A percentile compares a stretch with the other conserved stretches of the same genome.
These are phyloP conservation scores for Apoderus coryli DNA, from an alignment of 2,888 invertebrate genomes.

Conservation along the genomic window DNA sequence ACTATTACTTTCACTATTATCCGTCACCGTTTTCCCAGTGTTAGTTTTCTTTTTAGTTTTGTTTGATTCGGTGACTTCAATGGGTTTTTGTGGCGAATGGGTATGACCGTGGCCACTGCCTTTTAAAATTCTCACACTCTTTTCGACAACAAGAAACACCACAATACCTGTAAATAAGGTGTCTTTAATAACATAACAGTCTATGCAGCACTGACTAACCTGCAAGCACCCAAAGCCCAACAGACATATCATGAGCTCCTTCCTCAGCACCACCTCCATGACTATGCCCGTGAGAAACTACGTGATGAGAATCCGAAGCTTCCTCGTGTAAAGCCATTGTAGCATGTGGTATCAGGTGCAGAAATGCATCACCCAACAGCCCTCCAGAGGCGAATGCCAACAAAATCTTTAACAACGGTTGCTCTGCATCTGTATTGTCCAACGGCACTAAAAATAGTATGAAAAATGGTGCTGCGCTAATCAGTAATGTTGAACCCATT, in stretches of 20 bases:
- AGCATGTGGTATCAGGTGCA: slow-evolving; percentile 97
- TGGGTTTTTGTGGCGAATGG: slow-evolving; percentile 33
- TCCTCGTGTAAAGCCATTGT: slow-evolving; percentile 40
- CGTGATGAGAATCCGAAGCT: slow-evolving; percentile 13
- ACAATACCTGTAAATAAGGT: background rate
- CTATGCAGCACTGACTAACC: slow-evolving; percentile 29
- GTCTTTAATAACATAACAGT: background rate
- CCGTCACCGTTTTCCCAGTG: slow-evolving; percentile 10
- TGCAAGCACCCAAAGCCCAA: slow-evolving; percentile 81
- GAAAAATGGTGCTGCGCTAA: slow-evolving; percentile 89
- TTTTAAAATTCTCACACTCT: slow-evolving; percentile 75
- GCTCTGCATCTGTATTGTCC: slow-evolving; percentile 69
- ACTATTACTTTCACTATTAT: slow-evolving; percentile 31
- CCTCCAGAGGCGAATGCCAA: slow-evolving; percentile 92
- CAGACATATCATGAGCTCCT: slow-evolving; percentile 68
- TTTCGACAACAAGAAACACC: slow-evolving; percentile 58
- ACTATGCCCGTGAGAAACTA: slow-evolving; percentile 37
- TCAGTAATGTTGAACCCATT: slow-evolving; percentile 78
- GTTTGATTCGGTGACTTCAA: slow-evolving; percentile 10
- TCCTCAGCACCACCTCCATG: slow-evolving; percentile 35
- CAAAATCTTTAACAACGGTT: slow-evolving; percentile 77
- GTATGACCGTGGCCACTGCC: slow-evolving; percentile 64
- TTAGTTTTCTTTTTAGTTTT: slow-evolving; percentile 18
- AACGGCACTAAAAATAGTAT: slow-evolving; percentile 87
- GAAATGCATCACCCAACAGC: slow-evolving; percentile 92